Base-by-base conservation (phyloP, 2,113 vertebrate genomes). In the Toxotes jaculatrix region DNA sequence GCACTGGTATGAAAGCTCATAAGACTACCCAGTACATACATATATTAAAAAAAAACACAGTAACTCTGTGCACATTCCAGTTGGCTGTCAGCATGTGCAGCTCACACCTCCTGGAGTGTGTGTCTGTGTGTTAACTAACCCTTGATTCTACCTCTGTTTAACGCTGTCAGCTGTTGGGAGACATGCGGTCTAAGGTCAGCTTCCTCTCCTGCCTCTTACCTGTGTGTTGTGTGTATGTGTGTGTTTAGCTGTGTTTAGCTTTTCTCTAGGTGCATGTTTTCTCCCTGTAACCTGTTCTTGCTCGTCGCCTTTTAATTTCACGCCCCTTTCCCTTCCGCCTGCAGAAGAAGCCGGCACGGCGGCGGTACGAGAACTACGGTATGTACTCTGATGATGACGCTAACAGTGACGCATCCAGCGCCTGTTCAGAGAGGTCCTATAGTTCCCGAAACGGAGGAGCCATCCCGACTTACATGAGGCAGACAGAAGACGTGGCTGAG, bases 141-240 rank as follows among this genome's bases (percentile, higher is more conserved):
- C 74, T 62, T 84, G 79, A 55, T 94, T 93, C 88, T 88, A 85
- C 93, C 91, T 93, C 93, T 93, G 91, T 93, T 96, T 94, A 96
- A 96, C 92, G 98, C 97, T 96, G 93, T 97, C 98, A 99, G 97
- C 97, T 99, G 95, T 97, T 99, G 96, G 97, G 98, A 97, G 98
- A 99, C 96, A 97, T 97, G 92, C 96, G 97, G 93, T 98, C 96
- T 88, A 99, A 99, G 97, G 98, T 99, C 97, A 96, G 97, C 94
- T 53, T 79, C 79, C 79, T 76, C 73, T 89, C 89, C 88, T 75
- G 80, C 80, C 79, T 88, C 84, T 60, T 83, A 67, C 78, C 65
- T 79, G 77, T 79, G 86, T 91, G 62, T 53, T 65, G 49, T 83
- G n/a, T 76, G 55, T 69, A 9, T 74, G 69, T 82, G 23, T 74